Conservation (phyloP, 2,113 vertebrate genomes). For the Aptenodytes patagonicus region DNA sequence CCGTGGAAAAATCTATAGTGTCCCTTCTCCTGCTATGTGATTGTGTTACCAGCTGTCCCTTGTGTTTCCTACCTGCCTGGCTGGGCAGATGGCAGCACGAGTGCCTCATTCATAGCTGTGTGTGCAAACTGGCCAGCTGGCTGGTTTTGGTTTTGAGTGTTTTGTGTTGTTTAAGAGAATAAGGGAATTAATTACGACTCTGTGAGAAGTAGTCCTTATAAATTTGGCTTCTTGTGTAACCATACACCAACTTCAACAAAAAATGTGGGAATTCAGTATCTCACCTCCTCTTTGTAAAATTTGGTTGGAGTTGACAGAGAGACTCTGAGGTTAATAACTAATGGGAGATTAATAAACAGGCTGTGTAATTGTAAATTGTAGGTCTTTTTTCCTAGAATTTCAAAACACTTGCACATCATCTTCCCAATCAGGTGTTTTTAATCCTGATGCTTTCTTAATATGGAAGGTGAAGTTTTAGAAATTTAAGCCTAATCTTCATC, state of each 20-base stretch:
- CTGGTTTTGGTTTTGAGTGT: not conserved
- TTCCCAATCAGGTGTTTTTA: not conserved
- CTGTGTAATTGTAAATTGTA: not conserved
- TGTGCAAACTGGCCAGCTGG: not conserved
- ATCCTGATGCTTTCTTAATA: not conserved
- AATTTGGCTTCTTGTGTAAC: not conserved
- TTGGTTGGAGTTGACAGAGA: not conserved
- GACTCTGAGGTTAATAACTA: not conserved
- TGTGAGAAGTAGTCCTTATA: not conserved
- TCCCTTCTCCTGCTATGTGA: not conserved
- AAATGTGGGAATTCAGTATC: not conserved
- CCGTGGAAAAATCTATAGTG: not conserved
- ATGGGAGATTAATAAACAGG: not conserved
- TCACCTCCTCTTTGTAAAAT: not conserved
- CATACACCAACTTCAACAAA: not conserved
- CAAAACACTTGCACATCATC: not conserved
- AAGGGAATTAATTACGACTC: not conserved
- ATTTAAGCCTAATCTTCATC: not conserved
- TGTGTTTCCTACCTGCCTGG: not conserved
- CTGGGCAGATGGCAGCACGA: not conserved
- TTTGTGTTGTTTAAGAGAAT: not conserved
- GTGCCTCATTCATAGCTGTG: not conserved
- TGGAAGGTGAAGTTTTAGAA: not conserved
- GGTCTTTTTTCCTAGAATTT: not conserved
- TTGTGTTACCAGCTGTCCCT: not conserved